A percentile compares a stretch with the other conserved stretches of the same genome.
Conservation (phyloP, 2,113 vertebrate species). For the Danionella cerebrum region DNA sequence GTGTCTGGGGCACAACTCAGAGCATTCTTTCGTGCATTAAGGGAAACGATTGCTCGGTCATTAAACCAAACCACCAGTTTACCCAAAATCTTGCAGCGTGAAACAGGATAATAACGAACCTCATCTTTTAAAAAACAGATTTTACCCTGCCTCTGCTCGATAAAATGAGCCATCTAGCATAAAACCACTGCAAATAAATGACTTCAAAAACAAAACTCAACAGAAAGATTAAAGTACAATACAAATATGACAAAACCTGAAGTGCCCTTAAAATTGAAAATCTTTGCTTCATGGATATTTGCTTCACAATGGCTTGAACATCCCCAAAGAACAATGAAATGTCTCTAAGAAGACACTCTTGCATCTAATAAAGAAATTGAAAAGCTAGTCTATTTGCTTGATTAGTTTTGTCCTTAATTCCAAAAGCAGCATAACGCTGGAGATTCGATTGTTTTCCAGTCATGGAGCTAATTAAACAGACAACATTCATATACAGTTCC, state of each 20-base stretch:
- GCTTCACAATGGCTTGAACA: too few relatives aligned
- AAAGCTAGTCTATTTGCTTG: slow-evolving; percentile 37
- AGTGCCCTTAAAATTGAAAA: too few relatives aligned
- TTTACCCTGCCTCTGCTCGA: too few relatives aligned
- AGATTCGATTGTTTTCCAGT: slow-evolving; percentile 32
- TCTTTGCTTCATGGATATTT: too few relatives aligned
- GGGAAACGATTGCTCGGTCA: too few relatives aligned
- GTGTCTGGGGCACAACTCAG: too few relatives aligned
- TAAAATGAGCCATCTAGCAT: not conserved
- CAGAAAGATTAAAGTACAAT: not conserved
- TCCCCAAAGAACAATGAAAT: not conserved
- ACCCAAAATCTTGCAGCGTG: too few relatives aligned
- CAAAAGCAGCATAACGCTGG: slow-evolving; percentile 43
- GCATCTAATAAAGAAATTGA: slow-evolving; percentile 48
- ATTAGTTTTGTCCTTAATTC: slow-evolving; percentile 58
- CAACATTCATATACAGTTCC: not conserved
- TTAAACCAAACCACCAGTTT: too few relatives aligned
- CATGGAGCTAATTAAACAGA: slow-evolving; percentile 9
- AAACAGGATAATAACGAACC: too few relatives aligned
- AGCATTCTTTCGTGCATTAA: too few relatives aligned
- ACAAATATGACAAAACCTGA: not conserved
- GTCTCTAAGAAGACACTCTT: not conserved
- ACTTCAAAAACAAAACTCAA: slow-evolving; percentile 12
- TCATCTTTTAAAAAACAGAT: too few relatives aligned
- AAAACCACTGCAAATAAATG: slow-evolving; percentile 4